Conservation (phyloP, 2,113 vertebrate genomes). For the Hiodon tergisus region DNA sequence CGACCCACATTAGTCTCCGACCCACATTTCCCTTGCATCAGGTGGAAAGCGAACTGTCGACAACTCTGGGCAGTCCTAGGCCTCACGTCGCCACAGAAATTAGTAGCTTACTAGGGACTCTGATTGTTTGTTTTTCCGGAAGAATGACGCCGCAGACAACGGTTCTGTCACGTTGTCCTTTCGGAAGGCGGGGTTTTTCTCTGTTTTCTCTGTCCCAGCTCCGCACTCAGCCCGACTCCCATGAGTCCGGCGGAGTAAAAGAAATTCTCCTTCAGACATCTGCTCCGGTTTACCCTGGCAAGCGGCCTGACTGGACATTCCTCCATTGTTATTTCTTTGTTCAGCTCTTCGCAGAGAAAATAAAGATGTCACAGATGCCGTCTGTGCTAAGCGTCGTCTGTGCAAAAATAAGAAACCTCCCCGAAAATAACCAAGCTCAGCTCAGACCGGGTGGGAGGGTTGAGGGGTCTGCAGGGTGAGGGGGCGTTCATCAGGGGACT, state of each 20-base stretch:
- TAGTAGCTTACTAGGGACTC: background rate
- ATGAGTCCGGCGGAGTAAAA: conserved; percentile 35
- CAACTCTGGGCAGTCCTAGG: background rate
- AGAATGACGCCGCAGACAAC: background rate
- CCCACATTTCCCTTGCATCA: background rate
- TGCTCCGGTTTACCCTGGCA: conserved; percentile 41
- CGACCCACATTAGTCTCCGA: background rate
- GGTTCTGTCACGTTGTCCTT: background rate
- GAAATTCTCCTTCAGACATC: conserved; percentile 35
- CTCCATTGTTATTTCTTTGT: conserved; percentile 40
- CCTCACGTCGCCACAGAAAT: background rate
- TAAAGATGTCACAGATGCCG: conserved; percentile 37
- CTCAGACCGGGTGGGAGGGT: background rate
- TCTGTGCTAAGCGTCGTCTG: conserved; percentile 22
- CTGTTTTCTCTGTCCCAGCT: conserved; percentile 15
- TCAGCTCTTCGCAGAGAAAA: conserved; percentile 45
- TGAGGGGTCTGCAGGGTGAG: too few species aligned
- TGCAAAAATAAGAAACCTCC: background rate
- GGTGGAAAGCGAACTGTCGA: background rate
- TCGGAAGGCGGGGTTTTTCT: background rate
- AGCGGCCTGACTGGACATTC: conserved; percentile 32
- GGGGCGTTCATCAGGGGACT: too few species aligned
- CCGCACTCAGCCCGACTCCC: conserved; percentile 31
- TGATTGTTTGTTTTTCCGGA: background rate
- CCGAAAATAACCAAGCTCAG: conserved; percentile 8